These are phyloP conservation scores for Corythornis madagascariensis DNA, from an alignment of 2,113 vertebrate species.

Conservation along the genomic window DNA sequence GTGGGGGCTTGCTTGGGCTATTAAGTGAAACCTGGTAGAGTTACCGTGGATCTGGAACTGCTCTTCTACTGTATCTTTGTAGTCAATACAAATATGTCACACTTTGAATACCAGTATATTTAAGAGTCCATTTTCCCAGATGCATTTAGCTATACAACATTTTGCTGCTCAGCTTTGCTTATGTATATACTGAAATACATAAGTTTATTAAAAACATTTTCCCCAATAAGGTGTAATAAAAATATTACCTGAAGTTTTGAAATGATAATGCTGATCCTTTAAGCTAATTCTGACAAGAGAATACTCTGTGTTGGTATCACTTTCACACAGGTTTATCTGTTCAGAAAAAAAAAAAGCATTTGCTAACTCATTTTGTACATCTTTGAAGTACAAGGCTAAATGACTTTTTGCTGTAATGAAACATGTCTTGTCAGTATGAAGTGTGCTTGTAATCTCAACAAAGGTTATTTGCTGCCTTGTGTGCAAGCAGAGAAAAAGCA, in stretches of 20 bases:
- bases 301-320: conserved; percentile 74
- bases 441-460: not conserved
- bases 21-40: not conserved
- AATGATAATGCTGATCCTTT: conserved; percentile 59
- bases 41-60: not conserved
- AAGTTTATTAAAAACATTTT: not conserved
- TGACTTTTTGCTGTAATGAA: not conserved
- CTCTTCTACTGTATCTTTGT: not conserved
- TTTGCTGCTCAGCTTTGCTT: not conserved
- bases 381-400: not conserved
- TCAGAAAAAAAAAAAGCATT: conserved; percentile 4
- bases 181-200: not conserved
- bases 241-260: conserved; percentile 70
- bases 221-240: not conserved
- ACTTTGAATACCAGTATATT: not conserved
- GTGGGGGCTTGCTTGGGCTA: not conserved
- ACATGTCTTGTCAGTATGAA: not conserved
- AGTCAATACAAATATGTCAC: not conserved
- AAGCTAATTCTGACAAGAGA: conserved; percentile 83
- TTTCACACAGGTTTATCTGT: conserved; percentile 82
- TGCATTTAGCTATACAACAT: not conserved
- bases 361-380: not conserved
- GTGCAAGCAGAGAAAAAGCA: not conserved
- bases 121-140: not conserved
- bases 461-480: not conserved